Evolutionary conservation across 2,113 vertebrate genomes (phyloP), one percentile per base, ranked within the genome.

Genomic region (Petrocephalus microphthalmus): DNA sequence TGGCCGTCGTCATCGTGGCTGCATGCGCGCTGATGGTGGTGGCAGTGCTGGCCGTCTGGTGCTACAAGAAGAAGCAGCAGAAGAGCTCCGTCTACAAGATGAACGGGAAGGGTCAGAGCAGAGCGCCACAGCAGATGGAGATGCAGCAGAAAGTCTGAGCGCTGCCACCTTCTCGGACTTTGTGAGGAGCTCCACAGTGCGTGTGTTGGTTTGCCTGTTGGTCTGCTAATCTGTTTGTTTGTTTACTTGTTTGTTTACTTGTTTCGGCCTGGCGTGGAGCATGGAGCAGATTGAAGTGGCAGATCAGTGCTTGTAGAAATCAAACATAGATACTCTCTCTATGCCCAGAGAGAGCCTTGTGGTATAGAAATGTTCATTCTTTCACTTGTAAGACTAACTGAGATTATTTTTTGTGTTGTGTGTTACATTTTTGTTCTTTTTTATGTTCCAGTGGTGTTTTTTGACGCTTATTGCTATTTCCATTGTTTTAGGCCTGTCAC

Each of bases 71-170:
- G 91, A 92, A 94, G 67, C 97, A 97, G 92, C 96, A 97, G 93
- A 98, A 97, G 92, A 98, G 95, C 90, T 99, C 97, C 0, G 92
- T 97, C 86, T 99, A 98, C 89, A 96, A 98, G 93, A 94, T 99
- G 91, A 98, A 98, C 0, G 97, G 97, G 42, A 97, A 96, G 89
- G 95, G 96, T 89, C 96, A 96, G 64, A 92, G 93, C 57, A 95
- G 94, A 88, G 96, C 96, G 56, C 95, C 95, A 67, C 97, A 99
- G 92, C 97, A 98, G 89, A 98, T 99, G 0, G 98, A 99, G 94
- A 98, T 99, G 96, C 97, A 98, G 92, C 98, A 98, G 89, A 96
- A 96, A 88, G 95, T 96, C 88, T 96, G 94, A 90, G 71, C 7
- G 6, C 85, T 60, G 10, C 19, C 17, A 29, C 20, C 15, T 10